Conservation (phyloP, 2,888 invertebrate genomes). For the Mermis nigrescens region DNA sequence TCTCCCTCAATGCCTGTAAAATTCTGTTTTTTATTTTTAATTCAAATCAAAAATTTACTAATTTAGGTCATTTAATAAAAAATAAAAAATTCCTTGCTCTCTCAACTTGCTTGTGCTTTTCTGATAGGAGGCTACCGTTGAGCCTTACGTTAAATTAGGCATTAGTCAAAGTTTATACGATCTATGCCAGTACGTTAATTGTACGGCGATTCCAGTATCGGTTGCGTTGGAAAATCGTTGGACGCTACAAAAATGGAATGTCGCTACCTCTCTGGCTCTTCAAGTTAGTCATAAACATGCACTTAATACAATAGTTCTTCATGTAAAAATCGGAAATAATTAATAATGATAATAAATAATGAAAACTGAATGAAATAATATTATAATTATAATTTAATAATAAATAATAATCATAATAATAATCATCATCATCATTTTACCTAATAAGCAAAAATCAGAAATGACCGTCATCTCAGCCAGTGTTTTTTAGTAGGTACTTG, state of each 20-base stretch:
- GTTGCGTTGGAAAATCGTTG: constrained; percentile 60
- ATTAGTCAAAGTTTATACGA: not conserved
- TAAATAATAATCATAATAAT: too few relatives aligned
- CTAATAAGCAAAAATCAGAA: too few relatives aligned
- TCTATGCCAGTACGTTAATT: not conserved
- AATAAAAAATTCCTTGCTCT: too few relatives aligned
- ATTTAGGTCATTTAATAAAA: not conserved
- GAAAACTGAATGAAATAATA: not conserved
- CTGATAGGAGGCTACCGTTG: not conserved
- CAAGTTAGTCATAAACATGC: constrained; percentile 38
- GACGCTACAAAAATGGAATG: constrained; percentile 67
- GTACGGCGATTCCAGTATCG: not conserved
- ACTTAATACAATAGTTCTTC: constrained; percentile 40
- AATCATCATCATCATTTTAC: too few relatives aligned
- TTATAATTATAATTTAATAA: not conserved
- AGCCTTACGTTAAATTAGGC: not conserved
- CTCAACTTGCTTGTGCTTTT: not conserved
- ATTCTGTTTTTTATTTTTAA: too few relatives aligned
- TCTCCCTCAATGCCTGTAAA: too few relatives aligned
- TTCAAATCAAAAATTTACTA: too few relatives aligned
- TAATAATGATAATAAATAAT: not conserved
- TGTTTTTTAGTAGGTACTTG: too few relatives aligned
- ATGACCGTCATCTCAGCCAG: too few relatives aligned
- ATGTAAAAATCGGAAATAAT: not conserved
- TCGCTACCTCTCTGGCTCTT: constrained; percentile 54